These are phyloP conservation scores for Calephelis virginiensis DNA, from an alignment of 1,140 invertebrate genomes.

Conservation along the genomic window DNA sequence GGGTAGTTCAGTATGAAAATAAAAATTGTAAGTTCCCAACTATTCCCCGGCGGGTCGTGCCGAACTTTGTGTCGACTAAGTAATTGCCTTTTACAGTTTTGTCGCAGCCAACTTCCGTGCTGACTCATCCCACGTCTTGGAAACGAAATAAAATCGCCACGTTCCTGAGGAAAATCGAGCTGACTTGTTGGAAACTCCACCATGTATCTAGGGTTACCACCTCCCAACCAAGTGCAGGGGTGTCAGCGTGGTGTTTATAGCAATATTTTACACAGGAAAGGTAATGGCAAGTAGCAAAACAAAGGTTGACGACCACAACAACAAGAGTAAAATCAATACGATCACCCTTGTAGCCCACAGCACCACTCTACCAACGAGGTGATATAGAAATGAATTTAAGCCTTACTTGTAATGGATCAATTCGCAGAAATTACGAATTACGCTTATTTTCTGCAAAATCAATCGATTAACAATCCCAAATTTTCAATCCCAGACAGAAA, in stretches of 20 bases:
- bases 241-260: neutral
- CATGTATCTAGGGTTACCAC: neutral
- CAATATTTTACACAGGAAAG: no score
- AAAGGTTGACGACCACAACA: no score
- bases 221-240: neutral
- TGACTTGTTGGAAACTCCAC: neutral
- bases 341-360: no score
- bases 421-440: no score
- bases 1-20: slow-evolving; percentile 26
- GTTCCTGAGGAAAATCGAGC: slow-evolving; percentile 12
- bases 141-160: slow-evolving; percentile 15
- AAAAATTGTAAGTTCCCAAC: slow-evolving; percentile 36
- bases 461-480: no score
- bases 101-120: slow-evolving; percentile 48
- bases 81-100: slow-evolving; percentile 62
- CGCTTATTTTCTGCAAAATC: no score
- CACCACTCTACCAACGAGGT: no score
- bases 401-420: no score
- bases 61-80: slow-evolving; percentile 49
- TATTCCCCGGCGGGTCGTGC: slow-evolving; percentile 39
- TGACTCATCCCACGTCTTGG: slow-evolving; percentile 44
- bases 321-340: no score
- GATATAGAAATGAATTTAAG: no score
- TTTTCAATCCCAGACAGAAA: no score
- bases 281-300: no score